A percentile compares a stretch with the other conserved stretches of the same genome.
Conservation (phyloP, 1,140 invertebrate species). For the Aphaenogaster floridana region DNA sequence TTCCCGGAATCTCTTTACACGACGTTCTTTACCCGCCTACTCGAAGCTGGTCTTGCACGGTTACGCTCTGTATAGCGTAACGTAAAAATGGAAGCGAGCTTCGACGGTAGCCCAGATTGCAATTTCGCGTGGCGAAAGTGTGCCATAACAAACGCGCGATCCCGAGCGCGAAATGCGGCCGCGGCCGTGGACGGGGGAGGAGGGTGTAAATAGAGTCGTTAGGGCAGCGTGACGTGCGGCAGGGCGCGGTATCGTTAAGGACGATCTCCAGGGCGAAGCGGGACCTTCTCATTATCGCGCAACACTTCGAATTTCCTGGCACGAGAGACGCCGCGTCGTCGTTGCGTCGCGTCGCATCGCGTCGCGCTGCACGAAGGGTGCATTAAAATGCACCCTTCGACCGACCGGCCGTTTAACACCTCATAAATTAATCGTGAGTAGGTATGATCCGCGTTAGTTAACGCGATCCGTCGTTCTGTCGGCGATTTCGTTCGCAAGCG, state of each 20-base stretch:
- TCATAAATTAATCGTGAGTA: constrained; percentile 77
- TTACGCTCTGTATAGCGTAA: constrained; percentile 40
- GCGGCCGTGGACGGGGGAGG: background rate
- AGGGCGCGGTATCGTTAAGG: constrained; percentile 43
- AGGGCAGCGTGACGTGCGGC: constrained; percentile 42
- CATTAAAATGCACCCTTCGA: constrained; percentile 75
- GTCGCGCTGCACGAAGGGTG: constrained; percentile 63
- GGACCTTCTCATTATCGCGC: constrained; percentile 64
- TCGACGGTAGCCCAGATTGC: constrained; percentile 35
- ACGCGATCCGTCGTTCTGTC: constrained; percentile 64
- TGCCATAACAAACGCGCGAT: constrained; percentile 25
- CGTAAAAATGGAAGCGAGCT: constrained; percentile 15
- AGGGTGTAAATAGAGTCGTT: constrained; percentile 70
- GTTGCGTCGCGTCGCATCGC: constrained; percentile 42
- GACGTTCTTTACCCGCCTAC: background rate
- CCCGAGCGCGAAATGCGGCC: constrained; percentile 19
- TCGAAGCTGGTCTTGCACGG: background rate
- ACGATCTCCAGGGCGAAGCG: constrained; percentile 37
- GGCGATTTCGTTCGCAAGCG: background rate
- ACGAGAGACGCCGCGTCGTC: constrained; percentile 29
- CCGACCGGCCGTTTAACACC: constrained; percentile 71
- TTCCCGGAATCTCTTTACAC: background rate
- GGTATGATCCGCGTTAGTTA: constrained; percentile 66
- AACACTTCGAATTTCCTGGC: constrained; percentile 72
- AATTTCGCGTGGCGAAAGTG: constrained; percentile 46